Percentiles rank a stretch among this genome's conserved stretches.
These are phyloP conservation scores for Stigmatopora nigra DNA, from an alignment of 2,113 vertebrate species.

Conservation along the genomic window DNA sequence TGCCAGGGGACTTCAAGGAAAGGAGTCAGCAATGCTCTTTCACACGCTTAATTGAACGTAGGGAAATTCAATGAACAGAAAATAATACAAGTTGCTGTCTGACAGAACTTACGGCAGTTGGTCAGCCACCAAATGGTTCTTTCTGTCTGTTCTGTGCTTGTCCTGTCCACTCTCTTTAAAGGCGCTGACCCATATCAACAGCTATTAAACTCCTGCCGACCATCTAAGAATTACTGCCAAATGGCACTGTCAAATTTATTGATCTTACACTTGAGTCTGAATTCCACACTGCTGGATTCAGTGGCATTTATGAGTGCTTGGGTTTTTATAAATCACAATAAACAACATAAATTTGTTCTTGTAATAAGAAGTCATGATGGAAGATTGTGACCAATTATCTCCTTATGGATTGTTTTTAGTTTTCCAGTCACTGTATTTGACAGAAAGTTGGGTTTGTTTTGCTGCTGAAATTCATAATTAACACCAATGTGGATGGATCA, in stretches of 20 bases:
- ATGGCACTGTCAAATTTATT: conserved; percentile 14
- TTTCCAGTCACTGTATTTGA: conserved; percentile 15
- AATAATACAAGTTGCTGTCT: too few relatives aligned
- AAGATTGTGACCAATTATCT: conserved; percentile 11
- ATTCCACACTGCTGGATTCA: background rate
- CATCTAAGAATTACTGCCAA: too few relatives aligned
- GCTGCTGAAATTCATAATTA: conserved; percentile 18
- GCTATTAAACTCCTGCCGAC: too few relatives aligned
- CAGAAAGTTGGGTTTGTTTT: conserved; percentile 11
- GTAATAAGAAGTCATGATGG: conserved; percentile 16
- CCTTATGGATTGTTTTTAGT: conserved; percentile 16
- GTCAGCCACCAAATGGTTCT: too few relatives aligned
- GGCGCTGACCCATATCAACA: too few relatives aligned
- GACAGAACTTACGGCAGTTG: too few relatives aligned
- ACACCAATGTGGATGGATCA: conserved; percentile 26
- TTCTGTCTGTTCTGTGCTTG: too few relatives aligned
- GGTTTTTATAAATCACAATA: conserved; percentile 20
- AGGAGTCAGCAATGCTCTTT: too few relatives aligned
- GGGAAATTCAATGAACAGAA: too few relatives aligned
- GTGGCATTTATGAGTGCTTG: conserved; percentile 9
- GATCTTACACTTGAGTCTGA: conserved; percentile 5
- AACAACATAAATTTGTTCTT: conserved; percentile 11
- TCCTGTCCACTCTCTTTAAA: too few relatives aligned
- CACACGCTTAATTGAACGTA: too few relatives aligned
- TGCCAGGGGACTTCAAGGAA: too few relatives aligned